Percentiles rank a stretch among this genome's conserved stretches.
Evolutionary conservation across 2,797 vertebrate genomes (phyloP).

Genomic region (Oreochromis grahami): DNA sequence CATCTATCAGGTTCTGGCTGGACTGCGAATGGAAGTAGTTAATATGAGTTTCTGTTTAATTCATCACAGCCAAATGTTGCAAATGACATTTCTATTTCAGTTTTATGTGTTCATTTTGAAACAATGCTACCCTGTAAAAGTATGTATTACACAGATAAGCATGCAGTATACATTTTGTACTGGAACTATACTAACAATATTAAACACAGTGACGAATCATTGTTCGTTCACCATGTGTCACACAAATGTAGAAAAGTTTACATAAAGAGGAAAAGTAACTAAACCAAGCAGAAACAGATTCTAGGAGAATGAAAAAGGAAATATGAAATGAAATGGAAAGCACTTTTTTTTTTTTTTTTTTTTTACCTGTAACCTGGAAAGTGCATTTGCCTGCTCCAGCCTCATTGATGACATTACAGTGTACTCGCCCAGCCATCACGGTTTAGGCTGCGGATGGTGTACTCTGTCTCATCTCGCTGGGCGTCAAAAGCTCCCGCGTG

Average conservation of each 20-base stretch:
- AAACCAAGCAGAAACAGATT: not conserved
- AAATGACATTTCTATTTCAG: not conserved
- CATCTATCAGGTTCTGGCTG: fast-evolving
- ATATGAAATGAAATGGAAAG: not conserved
- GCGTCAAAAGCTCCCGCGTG: constrained; percentile 87
- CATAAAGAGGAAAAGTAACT: not conserved
- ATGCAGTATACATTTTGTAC: not conserved
- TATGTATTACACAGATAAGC: not conserved
- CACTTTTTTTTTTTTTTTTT: not conserved
- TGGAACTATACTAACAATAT: not conserved
- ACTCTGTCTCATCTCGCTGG: constrained; percentile 88
- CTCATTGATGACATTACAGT: constrained; percentile 96
- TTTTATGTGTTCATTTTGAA: not conserved
- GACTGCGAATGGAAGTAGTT: not conserved
- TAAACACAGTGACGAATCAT: not conserved
- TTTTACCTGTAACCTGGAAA: constrained; percentile 90
- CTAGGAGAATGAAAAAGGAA: not conserved
- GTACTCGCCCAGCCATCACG: constrained; percentile 92
- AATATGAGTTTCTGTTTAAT: not conserved
- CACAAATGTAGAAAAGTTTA: not conserved
- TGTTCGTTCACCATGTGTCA: not conserved
- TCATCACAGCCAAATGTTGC: not conserved
- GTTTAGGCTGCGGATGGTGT: constrained; percentile 84
- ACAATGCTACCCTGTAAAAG: not conserved
- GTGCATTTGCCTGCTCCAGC: constrained; percentile 95